Evolutionary conservation across 2,797 vertebrate genomes (phyloP), one percentile per base, ranked within the genome.

Genomic region (Chelon labrosus): DNA sequence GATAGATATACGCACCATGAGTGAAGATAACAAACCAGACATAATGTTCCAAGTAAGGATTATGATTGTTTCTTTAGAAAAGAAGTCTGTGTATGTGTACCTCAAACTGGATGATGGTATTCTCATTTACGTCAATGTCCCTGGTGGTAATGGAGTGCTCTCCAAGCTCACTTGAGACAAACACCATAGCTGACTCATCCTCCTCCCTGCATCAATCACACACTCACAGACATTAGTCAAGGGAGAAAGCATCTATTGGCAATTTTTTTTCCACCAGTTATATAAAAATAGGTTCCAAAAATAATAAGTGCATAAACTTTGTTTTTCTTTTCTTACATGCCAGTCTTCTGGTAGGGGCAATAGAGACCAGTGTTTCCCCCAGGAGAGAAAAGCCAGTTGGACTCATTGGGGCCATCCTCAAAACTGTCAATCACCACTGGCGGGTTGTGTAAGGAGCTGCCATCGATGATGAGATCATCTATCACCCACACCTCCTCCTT

Each of bases 401-500:
- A 94, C 42, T 98, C 96, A 79, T 94, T 96, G 67, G 98, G 97
- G 1, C 96, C 97, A 1, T 96, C 96, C 74, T 99, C 97, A 91
- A 99, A 99, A 1, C 94, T 96, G 92, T 99, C 98, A 68, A 95
- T 89, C 63, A 99, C 94, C 75, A 97, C 92, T 0, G 95, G 85
- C 0, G 96, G 93, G 86, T 96, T 98, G 89, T 97, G 95, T 61
- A 97, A 50, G 53, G 96, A 96, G 89, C 96, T 97, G 70, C 98
- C 98, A 70, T 98, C 97, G 56, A 99, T 97, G 79, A 99, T 97
- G 86, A 99, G 96, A 88, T 99, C 95, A 92, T 99, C 98, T 63
- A 99, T 95, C 81, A 99, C 97, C 98, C 98, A 99, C 66, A 99
- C 97, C 91, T 99, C 98, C 92, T 99, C 98, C 90, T 98, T 99